A percentile compares a stretch with the other conserved stretches of the same genome.
Conservation (phyloP, 2,888 invertebrate genomes). For the Pandemis corylana region DNA sequence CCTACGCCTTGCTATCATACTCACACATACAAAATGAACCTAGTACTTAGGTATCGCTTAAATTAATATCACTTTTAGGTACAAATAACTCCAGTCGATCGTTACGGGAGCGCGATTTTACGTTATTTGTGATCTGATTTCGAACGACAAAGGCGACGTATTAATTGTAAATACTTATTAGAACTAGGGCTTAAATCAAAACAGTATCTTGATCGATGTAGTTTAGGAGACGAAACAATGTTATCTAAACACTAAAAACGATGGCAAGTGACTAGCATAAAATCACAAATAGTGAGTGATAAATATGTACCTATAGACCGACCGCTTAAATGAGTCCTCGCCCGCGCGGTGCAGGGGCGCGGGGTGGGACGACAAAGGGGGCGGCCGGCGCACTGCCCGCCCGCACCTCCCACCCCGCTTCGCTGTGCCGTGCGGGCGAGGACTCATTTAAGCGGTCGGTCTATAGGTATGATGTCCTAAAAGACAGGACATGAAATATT, state of each 20-base stretch:
- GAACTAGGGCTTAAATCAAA: constrained; percentile 10
- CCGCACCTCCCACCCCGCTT: no score
- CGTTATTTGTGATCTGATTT: constrained; percentile 52
- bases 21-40: constrained; percentile 75
- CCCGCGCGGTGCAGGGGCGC: no score
- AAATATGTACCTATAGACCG: no score
- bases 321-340: no score
- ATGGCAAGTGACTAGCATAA: constrained; percentile 59
- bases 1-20: constrained; percentile 51
- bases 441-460: no score
- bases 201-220: constrained; percentile 6
- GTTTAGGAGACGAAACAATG: constrained; percentile 11
- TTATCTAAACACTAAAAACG: constrained; percentile 23
- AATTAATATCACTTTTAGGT: constrained; percentile 83
- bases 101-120: constrained; percentile 43
- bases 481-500: constrained; percentile 20
- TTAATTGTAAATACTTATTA: constrained; percentile 48
- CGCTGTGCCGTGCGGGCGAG: no score
- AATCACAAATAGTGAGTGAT: constrained; percentile 55
- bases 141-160: constrained; percentile 48
- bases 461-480: not conserved
- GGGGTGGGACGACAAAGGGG: no score
- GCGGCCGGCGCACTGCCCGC: no score
- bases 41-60: constrained; percentile 71
- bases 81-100: constrained; percentile 53